Evolutionary conservation across 2,888 invertebrate genomes (phyloP), one percentile per base, ranked within the genome.

Genomic region (Ochropleura plecta): DNA sequence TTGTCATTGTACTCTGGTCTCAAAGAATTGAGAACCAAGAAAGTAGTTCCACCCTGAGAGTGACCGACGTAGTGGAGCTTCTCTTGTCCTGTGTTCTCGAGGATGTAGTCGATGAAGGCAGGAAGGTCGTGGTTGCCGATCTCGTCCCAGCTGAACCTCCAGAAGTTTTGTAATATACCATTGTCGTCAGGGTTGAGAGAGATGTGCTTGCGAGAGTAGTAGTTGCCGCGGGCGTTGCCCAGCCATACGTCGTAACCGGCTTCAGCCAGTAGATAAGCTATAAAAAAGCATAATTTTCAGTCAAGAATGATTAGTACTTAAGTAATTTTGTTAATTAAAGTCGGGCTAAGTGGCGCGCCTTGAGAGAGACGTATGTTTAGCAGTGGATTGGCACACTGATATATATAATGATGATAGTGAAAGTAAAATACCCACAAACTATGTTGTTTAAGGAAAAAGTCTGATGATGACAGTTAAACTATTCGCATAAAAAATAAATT

Each of bases 191-290:
- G 94, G 77, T 91, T 83, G 0, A 92, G 73, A 0, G 66, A 71
- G 3, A 12, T 49, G 81, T 94, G 93, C 0, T 80, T 83, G 14
- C 96, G 94, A 8, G 97, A 97, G 90, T 97, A 98, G 63, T 93
- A 96, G 89, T 97, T 98, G 3, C 98, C 98, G 1, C 98, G 97
- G 20, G 97, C 97, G 91, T 98, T 98, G 0, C 98, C 97, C 88
- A 98, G 92, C 98, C 98, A 98, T 0, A 98, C 97, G 84, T 98
- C 98, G 86, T 97, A 98, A 20, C 97, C 97, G 62, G 95, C 94
- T 79, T 98, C 97, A 5, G 97, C 97, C 10, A 98, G 91, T 9
- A 95, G 74, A 84, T 94, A 95, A 3, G 85, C 94, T 94, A 83
- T 0, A 82, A 78, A 16, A 70, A 46, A 68, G 1, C 7, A 62